A percentile compares a stretch with the other conserved stretches of the same genome.
phyloP scores from a whole-genome alignment of 2,888 invertebrate genomes.

The Stenichneumon culpator region DNA sequence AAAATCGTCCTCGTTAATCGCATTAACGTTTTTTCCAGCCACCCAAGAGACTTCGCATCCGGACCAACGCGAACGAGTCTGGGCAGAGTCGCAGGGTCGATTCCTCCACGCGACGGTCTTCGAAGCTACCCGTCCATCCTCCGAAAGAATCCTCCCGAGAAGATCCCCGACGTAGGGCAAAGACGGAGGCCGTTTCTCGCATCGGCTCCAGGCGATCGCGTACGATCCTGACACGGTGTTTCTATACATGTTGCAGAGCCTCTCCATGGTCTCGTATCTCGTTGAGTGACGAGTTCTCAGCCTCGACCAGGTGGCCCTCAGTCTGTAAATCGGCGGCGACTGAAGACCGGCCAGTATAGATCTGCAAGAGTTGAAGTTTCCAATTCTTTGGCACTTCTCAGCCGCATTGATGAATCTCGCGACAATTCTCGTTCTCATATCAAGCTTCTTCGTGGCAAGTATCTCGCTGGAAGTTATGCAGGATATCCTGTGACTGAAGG shows the following conservation, averaged over 20 bases:
- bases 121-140: conserved; percentile 75
- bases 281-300: conserved; percentile 86
- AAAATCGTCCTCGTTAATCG: neutral
- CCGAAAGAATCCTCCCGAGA: conserved; percentile 83
- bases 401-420: conserved; percentile 87
- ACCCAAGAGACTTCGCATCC: neutral
- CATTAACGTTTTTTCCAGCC: too few relatives aligned
- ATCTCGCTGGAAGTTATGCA: conserved; percentile 86
- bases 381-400: conserved; percentile 86
- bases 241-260: conserved; percentile 85
- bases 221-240: conserved; percentile 84
- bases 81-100: conserved; percentile 1
- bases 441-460: conserved; percentile 78
- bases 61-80: neutral
- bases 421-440: conserved; percentile 86
- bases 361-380: conserved; percentile 86
- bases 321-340: conserved; percentile 86
- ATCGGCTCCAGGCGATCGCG: conserved; percentile 84
- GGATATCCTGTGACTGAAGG: conserved; percentile 86
- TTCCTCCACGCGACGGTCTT: conserved; percentile 1
- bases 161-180: conserved; percentile 86
- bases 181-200: conserved; percentile 83
- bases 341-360: conserved; percentile 86
- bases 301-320: conserved; percentile 86
- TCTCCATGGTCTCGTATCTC: conserved; percentile 86